Base-by-base conservation (phyloP, 2,797 vertebrate species). In the Schizopygopsis malacanthus region DNA sequence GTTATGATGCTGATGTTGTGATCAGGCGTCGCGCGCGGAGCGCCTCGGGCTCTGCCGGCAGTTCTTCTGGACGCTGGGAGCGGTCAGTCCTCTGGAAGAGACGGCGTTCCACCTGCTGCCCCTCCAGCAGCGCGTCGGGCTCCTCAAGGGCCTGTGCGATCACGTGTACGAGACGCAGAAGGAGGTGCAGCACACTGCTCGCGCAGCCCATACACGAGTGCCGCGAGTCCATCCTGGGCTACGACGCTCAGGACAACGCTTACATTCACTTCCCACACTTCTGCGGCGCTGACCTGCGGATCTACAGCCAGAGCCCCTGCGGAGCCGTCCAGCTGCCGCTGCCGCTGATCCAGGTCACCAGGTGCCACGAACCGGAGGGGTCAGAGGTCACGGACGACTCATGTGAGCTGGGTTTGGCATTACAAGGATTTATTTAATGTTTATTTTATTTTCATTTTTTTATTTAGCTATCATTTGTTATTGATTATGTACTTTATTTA, bases 131-230 rank as follows among this genome's bases (percentile, higher is more conserved):
- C 97, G 98, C 79, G 96, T 98, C n/a, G 99, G 98, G 98, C 93
- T 99, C 88, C 94, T 99, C 28, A 99, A 99, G 92, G 98, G 97
- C 59, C 95, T 99, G 22, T 99, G 98, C 91, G 98, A 99, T 90
- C 96, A 97, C 12, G 96, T 99, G 1, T 99, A 99, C 86, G 97
- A 99, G 94, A 99, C 97, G 10, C 98, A 99, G 90, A 98, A 96
- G 89, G 96, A 97, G 85, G 97, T n/a, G n/a, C n/a, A n/a, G n/a
- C n/a, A n/a, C n/a, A n/a, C n/a, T n/a, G n/a, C n/a, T n/a, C n/a
- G n/a, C n/a, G n/a, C n/a, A n/a, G n/a, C n/a, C n/a, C n/a, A 99
- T 99, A 85, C 98, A 99, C 45, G 98, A 99, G 92, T 99, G 98
- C 92, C 95, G 98, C 87, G 98, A 99, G 94, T 98, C 99, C 82